Evolutionary conservation across 2,797 vertebrate species (phyloP), one percentile per base, ranked within the genome.

Genomic region (Pseudochromis fuscus): DNA sequence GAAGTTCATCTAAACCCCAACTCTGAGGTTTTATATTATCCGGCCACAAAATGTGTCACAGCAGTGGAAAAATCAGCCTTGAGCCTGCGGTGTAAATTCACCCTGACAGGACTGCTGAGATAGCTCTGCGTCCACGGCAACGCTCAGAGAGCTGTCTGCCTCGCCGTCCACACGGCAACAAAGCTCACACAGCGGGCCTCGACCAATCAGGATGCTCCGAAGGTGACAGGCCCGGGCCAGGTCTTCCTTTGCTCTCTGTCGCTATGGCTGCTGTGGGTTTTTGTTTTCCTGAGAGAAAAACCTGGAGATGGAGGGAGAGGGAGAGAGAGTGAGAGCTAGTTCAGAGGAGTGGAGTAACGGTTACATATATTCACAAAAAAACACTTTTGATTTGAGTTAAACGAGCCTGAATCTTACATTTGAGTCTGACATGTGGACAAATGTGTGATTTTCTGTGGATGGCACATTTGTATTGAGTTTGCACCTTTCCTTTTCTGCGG

Each of bases 241-340:
- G 90, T 90, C 89, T 90, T 91, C 88, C 85, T 90, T 89, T 86
- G 76, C 89, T 91, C 89, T 88, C 89, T 92, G 92, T 92, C 92
- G 86, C 92, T 91, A 93, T 92, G 91, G 90, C 84, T 91, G 91
- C 91, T 88, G 87, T 21, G 33, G 86, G 79, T 83, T 83, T 75
- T 78, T 84, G 52, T 89, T 88, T 87, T 84, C 76, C 80, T 84
- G 60, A 67, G 61, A 87, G 69, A 66, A 75, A 83, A 83, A 78
- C 44, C 46, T 48, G 44, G 77, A 68, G 77, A 73, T 56, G 18
- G 82, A 77, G 33, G 19, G 59, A 75, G 75, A 48, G 68, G 60
- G 40, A 50, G 38, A 50, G 55, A 58, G 67, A 77, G 24, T 42
- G 37, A 31, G 62, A 46, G 45, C 13, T 52, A 33, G 24, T 63